Base-by-base conservation (phyloP, 2,888 invertebrate genomes). In the Temnothorax unifasciatus region DNA sequence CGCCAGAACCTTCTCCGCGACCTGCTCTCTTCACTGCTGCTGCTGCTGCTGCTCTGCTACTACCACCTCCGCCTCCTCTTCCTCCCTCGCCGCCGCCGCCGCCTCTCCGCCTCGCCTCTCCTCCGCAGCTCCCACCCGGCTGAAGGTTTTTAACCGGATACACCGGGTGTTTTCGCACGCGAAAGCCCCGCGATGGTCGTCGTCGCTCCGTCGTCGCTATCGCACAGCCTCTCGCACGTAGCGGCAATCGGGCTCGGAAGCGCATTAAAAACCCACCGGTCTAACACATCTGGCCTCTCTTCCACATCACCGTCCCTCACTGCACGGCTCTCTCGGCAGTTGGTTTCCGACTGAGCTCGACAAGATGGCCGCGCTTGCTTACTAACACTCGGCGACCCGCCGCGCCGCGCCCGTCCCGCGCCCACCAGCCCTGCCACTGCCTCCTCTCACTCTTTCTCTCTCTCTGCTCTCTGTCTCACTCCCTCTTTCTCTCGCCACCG, bases 251-350 rank as follows among this genome's bases (percentile, higher is more conserved):
- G 93, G 94, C 94, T 94, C 92, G 94, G 93, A 94, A 93, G 94
- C 93, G 92, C 94, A 94, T 94, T 91, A 94, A 94, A 94, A 93
- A 93, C 91, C 92, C 92, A 91, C 93, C 93, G 34, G 90, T 92
- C 93, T 94, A 94, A 93, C 93, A 94, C 94, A 94, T 94, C 93
- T 91, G 93, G 91, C 91, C 94, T 90, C 47, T 90, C 88, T 90
- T 89, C 91, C 88, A 84, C 93, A 87, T 92, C 91, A 94, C 94
- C 93, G 91, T 94, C 93, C 94, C 93, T 93, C 92, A 93, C 94
- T 94, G 94, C 94, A 93, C 94, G 93, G 93, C 94, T 94, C 94
- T 89, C 94, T 94, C 94, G 93, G 93, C 94, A 94, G 94, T 89
- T 94, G 94, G 94, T 94, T 94, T 93, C 94, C 94, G 94, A 94